Percentiles rank a stretch among this genome's conserved stretches.
Evolutionary conservation across 37 sponge, comb jelly and placozoan species (phyloP).

Genomic region (Tethya wilhelma): DNA sequence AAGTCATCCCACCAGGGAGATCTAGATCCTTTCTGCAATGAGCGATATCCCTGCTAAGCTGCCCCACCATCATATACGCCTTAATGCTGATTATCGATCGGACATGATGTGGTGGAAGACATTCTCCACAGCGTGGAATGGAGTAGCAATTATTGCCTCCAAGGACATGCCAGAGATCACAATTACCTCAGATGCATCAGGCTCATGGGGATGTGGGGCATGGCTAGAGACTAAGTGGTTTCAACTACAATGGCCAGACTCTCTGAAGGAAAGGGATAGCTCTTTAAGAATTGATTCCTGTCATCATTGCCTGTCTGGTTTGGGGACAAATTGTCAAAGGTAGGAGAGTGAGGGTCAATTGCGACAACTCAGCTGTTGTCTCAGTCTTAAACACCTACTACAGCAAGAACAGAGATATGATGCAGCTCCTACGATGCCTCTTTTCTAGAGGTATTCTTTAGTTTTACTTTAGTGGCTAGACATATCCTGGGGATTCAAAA

Average conservation of each 20-base stretch:
- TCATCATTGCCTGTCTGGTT: constrained; percentile 23
- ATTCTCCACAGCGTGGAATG: constrained; percentile 47
- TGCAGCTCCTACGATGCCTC: constrained; percentile 41
- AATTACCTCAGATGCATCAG: constrained; percentile 42
- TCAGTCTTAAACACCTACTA: neutral
- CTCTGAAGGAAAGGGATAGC: neutral
- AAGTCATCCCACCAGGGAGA: constrained; percentile 33
- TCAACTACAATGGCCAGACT: constrained; percentile 15
- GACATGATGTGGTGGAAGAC: constrained; percentile 50
- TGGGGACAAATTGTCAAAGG: constrained; percentile 20
- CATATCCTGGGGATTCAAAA: constrained; percentile 27
- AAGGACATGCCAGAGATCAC: too few species aligned
- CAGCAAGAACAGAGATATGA: constrained; percentile 17
- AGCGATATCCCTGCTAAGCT: neutral
- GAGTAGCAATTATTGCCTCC: too few species aligned
- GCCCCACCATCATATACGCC: constrained; percentile 26
- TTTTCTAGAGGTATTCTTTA: constrained; percentile 28
- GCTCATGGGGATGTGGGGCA: constrained; percentile 55
- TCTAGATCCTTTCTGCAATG: constrained; percentile 17
- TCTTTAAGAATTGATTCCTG: constrained; percentile 40
- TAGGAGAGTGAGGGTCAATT: neutral
- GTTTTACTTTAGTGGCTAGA: neutral
- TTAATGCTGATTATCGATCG: constrained; percentile 30
- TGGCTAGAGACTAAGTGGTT: constrained; percentile 25
- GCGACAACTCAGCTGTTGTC: constrained; percentile 49